A percentile compares a stretch with the other conserved stretches of the same genome.
Evolutionary conservation across 2,888 invertebrate genomes (phyloP).

Genomic region (Drosophila testacea): DNA sequence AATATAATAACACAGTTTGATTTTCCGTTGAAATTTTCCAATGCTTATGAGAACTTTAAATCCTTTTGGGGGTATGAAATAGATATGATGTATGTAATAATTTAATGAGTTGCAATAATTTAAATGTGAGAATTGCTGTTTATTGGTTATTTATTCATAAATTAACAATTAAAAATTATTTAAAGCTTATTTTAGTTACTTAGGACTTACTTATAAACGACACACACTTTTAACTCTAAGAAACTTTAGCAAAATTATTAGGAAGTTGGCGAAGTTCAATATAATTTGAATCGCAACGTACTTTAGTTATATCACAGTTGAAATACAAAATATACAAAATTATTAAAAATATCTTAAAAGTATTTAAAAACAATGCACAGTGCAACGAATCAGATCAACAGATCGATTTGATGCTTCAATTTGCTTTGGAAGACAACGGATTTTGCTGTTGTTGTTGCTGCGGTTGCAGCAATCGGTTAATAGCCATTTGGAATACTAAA

Average conservation of each 20-base stretch:
- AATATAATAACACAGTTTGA: not conserved
- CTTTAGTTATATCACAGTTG: constrained; percentile 76
- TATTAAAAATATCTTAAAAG: constrained; percentile 47
- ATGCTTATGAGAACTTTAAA: not conserved
- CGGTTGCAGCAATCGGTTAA: constrained; percentile 53
- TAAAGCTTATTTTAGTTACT: constrained; percentile 71
- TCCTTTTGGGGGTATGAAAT: not conserved
- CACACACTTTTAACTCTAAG: constrained; percentile 39
- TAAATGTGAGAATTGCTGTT: constrained; percentile 37
- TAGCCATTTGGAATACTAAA: constrained; percentile 70
- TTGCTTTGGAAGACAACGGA: constrained; percentile 81
- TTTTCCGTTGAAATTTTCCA: not conserved
- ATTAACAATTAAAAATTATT: constrained; percentile 76
- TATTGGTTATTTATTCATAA: constrained; percentile 52
- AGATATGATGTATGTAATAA: not conserved
- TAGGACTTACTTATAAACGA: constrained; percentile 31
- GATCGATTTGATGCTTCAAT: constrained; percentile 44
- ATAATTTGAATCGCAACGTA: constrained; percentile 45
- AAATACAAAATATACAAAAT: constrained; percentile 67
- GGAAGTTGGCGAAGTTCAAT: constrained; percentile 44
- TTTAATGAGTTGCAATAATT: constrained; percentile 19
- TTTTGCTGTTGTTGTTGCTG: constrained; percentile 63
- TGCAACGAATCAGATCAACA: constrained; percentile 33
- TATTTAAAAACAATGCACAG: constrained; percentile 65
- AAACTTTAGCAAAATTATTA: constrained; percentile 55